phyloP scores from a whole-genome alignment of 2,888 invertebrate genomes.

The Argyresthia goedartella region DNA sequence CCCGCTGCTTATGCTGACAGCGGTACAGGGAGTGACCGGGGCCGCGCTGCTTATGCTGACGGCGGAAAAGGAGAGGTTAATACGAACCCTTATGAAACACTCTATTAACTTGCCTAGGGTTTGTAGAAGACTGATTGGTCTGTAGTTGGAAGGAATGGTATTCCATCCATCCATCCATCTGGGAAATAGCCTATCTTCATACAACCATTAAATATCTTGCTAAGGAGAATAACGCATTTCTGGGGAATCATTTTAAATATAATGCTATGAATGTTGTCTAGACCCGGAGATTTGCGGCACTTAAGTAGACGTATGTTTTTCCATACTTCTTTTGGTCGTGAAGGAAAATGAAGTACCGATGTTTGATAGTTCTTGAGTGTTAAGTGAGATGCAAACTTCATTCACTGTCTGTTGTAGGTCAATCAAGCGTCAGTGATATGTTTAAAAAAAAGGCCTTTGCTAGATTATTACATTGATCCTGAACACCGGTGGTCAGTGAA shows the following conservation, averaged over 20 bases:
- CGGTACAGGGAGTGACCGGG: too few species aligned
- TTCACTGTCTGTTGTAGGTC: too few species aligned
- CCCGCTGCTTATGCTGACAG: too few species aligned
- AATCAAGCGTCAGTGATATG: not conserved
- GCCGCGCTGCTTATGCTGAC: too few species aligned
- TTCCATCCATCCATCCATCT: not conserved
- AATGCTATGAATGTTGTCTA: not conserved
- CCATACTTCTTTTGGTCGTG: not conserved
- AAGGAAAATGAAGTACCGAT: not conserved
- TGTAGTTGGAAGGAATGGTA: conserved; percentile 1
- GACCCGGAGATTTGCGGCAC: not conserved
- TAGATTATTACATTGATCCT: not conserved
- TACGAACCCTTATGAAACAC: conserved; percentile 1
- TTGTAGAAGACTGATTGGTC: conserved; percentile 8
- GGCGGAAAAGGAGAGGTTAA: too few species aligned
- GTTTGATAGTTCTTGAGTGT: not conserved
- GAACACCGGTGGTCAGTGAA: not conserved
- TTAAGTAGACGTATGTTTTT: not conserved
- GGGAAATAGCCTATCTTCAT: not conserved
- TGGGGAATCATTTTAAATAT: not conserved
- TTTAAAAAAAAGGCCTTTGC: not conserved
- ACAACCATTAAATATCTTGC: not conserved
- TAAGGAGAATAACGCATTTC: not conserved
- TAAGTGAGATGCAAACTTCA: not conserved
- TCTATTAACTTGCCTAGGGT: conserved; percentile 9